Base-by-base conservation (phyloP, 2,113 vertebrate species). In the Vimba vimba region DNA sequence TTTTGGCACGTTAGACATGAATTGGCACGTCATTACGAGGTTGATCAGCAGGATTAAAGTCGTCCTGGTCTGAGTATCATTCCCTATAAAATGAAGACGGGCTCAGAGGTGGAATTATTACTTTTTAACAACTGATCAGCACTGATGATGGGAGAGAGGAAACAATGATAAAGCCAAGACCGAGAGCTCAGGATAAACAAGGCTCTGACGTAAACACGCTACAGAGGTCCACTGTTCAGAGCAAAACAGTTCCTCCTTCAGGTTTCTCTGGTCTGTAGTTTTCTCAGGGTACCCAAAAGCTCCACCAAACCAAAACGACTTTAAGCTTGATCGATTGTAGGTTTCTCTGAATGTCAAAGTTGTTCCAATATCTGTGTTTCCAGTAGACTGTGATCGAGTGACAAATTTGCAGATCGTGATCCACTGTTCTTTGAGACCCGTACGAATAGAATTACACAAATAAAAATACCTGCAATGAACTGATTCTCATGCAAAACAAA, bases 401-500 rank as follows among this genome's bases (percentile, higher is more conserved):
- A 81, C 23, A 36, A 43, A 52, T 82, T 82, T 36, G 62, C 80
- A 33, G 45, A 82, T 21, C 17, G 19, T 52, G 59, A 47, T 69
- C 19, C 64, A 50, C 33, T 82, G 47, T 57, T 86, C 76, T 77
- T 73, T 78, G 71, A 45, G 82, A 88, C 87, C 89, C 79, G 85
- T 90, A 90, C 57, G 82, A 87, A 88, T 86, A 88, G 81, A 90
- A 68, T 81, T 13, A 79, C 86, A 87, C 83, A 87, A 75, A 75
- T 74, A 79, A 66, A 88, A 88, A 86, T 43, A 86, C 71, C 85
- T 86, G 86, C 52, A 77, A 84, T 87, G 84, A 73, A 75, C 83
- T 17, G 62, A 75, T 74, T 86, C 68, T 74, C 89, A 90, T 90
- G 89, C 89, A 88, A 83, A 88, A 86, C 74, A 25, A 88, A 87